These are phyloP conservation scores for Rhopalosiphum padi DNA, from an alignment of 1,140 invertebrate genomes.

Conservation along the genomic window DNA sequence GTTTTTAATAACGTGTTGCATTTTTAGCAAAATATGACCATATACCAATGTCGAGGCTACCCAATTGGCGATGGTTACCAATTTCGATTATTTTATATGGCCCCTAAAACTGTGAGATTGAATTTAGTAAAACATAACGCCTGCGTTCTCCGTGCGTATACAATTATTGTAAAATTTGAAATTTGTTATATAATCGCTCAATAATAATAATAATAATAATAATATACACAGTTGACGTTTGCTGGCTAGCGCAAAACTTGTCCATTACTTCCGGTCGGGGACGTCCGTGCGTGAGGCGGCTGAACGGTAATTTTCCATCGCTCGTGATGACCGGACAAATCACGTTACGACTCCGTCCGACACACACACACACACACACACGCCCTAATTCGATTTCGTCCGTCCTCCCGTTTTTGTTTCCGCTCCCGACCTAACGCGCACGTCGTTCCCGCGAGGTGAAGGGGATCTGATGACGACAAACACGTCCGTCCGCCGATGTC, in stretches of 20 bases:
- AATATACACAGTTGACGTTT: not conserved
- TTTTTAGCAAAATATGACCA: no score
- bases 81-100: not conserved
- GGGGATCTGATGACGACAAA: not conserved
- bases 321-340: slow-evolving; percentile 36
- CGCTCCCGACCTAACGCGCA: not conserved
- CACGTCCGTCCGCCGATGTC: not conserved
- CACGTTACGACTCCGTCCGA: not conserved
- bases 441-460: not conserved
- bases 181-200: not conserved
- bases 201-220: slow-evolving; percentile 13
- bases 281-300: not conserved
- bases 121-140: not conserved
- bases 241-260: not conserved
- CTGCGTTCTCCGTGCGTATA: not conserved
- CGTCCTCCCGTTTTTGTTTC: not conserved
- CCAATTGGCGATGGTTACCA: no score
- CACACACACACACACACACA: not conserved
- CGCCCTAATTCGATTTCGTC: not conserved
- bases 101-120: not conserved
- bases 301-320: not conserved
- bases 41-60: no score
- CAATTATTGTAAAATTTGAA: not conserved
- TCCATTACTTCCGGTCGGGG: not conserved
- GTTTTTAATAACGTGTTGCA: not conserved